Evolutionary conservation across 1,140 invertebrate genomes (phyloP).

Genomic region (Drosophila aff.): DNA sequence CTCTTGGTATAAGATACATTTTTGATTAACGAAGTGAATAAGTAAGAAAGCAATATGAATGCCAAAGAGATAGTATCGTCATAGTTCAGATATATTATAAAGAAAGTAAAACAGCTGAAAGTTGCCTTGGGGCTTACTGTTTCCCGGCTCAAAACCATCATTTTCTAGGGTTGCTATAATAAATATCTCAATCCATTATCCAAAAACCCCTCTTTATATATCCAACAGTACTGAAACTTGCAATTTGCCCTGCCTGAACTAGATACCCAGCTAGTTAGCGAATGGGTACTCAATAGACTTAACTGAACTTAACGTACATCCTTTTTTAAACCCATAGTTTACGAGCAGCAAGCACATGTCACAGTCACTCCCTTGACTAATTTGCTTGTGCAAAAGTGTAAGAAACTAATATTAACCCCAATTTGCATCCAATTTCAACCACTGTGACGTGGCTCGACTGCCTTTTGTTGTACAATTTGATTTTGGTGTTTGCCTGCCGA

Average conservation of each 20-base stretch:
- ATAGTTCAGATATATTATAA: not conserved
- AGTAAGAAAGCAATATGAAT: not conserved
- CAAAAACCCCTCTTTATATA: too few species aligned
- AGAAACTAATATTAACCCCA: not conserved
- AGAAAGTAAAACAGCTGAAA: not conserved
- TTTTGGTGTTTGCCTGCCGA: conserved; percentile 76
- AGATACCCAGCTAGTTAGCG: too few species aligned
- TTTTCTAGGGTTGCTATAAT: not conserved
- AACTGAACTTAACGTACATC: too few species aligned
- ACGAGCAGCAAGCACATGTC: too few species aligned
- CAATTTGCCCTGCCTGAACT: too few species aligned
- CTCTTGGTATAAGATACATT: not conserved
- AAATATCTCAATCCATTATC: not conserved
- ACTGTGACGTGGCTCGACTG: conserved; percentile 12
- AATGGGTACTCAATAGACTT: too few species aligned
- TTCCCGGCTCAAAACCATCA: not conserved
- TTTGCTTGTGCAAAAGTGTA: not conserved
- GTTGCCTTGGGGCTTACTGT: not conserved
- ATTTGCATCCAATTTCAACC: not conserved
- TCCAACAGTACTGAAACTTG: too few species aligned
- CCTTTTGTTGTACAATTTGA: conserved; percentile 76
- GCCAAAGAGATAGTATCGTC: too few species aligned
- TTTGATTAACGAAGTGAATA: not conserved
- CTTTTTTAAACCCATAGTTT: too few species aligned
- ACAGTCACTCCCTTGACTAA: not conserved